Percentiles rank a stretch among this genome's conserved stretches.
Conservation (phyloP, 2,888 invertebrate species). For the Drosophila affinis region DNA sequence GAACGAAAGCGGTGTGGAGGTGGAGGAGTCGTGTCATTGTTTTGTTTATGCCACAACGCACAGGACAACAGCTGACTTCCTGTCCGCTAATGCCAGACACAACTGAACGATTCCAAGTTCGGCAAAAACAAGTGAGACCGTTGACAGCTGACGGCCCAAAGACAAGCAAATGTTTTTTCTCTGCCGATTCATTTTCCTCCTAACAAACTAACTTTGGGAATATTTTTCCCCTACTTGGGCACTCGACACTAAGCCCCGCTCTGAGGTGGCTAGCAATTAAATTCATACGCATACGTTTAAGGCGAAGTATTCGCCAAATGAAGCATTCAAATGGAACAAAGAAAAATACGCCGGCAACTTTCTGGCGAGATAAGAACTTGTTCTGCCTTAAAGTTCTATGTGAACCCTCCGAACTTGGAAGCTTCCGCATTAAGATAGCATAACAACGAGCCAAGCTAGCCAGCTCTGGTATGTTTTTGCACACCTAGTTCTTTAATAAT, state of each 20-base stretch:
- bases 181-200: no score
- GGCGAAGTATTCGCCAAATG: no score
- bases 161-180: no score
- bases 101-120: conserved; percentile 22
- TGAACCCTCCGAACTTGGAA: conserved; percentile 44
- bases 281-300: no score
- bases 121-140: conserved; percentile 24
- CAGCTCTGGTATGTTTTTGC: conserved; percentile 20
- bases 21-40: conserved; percentile 18
- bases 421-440: conserved; percentile 48
- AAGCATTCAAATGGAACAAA: no score
- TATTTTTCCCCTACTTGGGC: no score
- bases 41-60: conserved; percentile 31
- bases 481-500: conserved; percentile 8
- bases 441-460: conserved; percentile 30
- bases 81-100: conserved; percentile 39
- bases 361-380: no score
- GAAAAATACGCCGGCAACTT: no score
- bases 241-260: no score
- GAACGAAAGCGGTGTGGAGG: not conserved
- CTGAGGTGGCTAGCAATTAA: no score
- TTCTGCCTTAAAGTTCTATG: conserved; percentile 36
- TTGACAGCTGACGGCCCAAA: conserved; percentile 28
- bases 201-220: no score
- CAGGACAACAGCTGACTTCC: conserved; percentile 34